Conservation (phyloP, 92 coral and sea anemone species). For the Epizoanthus illoricatus region DNA sequence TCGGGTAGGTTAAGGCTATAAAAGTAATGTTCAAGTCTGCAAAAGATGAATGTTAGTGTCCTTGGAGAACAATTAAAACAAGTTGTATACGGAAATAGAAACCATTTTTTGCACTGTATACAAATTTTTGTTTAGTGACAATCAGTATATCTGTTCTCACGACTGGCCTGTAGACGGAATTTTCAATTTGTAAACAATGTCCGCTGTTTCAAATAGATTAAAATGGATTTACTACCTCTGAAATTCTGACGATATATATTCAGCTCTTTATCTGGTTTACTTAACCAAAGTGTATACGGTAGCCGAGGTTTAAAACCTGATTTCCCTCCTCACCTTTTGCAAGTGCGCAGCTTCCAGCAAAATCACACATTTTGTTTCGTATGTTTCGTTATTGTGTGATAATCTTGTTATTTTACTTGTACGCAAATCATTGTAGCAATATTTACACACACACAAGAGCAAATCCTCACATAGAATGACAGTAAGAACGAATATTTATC, state of each 20-base stretch:
- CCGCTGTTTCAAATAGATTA: constrained; percentile 27
- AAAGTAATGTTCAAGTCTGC: background rate
- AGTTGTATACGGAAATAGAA: background rate
- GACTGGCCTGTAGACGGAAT: constrained; percentile 11
- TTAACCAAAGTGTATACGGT: background rate
- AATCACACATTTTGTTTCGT: background rate
- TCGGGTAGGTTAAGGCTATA: constrained; percentile 29
- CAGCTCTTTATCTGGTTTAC: background rate
- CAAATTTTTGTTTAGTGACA: background rate
- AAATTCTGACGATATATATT: background rate
- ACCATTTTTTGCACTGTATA: background rate
- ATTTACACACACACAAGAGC: constrained; percentile 36
- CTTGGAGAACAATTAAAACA: background rate
- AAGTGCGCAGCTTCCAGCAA: background rate
- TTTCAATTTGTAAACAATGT: constrained; percentile 31
- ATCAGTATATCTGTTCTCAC: background rate
- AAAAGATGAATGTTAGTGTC: background rate
- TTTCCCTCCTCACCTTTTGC: background rate
- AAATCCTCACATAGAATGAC: constrained; percentile 41
- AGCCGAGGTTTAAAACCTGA: background rate
- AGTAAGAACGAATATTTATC: constrained; percentile 42
- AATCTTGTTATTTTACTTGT: constrained; percentile 5
- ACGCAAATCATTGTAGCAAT: constrained; percentile 29
- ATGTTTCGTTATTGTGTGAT: background rate
- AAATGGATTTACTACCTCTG: constrained; percentile 17